Conservation (phyloP, 2,797 vertebrate species). For the Parambassis ranga region DNA sequence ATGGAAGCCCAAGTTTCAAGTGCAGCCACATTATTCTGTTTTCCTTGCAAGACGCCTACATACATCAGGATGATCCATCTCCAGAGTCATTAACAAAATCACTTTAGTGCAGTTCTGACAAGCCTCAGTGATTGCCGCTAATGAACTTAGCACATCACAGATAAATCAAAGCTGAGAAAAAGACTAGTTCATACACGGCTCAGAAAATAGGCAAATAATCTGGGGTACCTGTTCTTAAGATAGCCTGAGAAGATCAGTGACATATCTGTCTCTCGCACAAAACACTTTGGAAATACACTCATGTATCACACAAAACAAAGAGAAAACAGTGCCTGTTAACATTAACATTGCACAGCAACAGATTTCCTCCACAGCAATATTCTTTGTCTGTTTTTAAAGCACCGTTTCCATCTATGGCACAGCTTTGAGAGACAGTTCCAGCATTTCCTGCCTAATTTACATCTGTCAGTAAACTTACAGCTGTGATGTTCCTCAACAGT, state of each 20-base stretch:
- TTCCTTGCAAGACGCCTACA: conserved; percentile 69
- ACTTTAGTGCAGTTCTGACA: conserved; percentile 77
- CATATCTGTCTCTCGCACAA: neutral
- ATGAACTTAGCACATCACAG: conserved; percentile 79
- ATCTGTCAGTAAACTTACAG: conserved; percentile 58
- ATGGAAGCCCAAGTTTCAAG: conserved; percentile 50
- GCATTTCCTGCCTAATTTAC: conserved; percentile 57
- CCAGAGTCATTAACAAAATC: conserved; percentile 79
- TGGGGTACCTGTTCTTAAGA: conserved; percentile 21
- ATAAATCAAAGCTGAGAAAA: conserved; percentile 75
- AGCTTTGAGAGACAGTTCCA: conserved; percentile 16
- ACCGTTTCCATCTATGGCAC: neutral
- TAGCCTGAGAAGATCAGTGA: conserved; percentile 16
- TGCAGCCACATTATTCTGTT: conserved; percentile 69
- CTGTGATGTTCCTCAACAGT: conserved; percentile 48
- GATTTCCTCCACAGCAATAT: neutral
- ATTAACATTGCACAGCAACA: neutral
- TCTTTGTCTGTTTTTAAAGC: conserved; percentile 10
- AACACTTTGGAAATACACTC: conserved; percentile 5
- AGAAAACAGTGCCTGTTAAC: neutral
- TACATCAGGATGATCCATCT: conserved; percentile 80
- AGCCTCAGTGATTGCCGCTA: conserved; percentile 80
- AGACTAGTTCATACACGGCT: conserved; percentile 44
- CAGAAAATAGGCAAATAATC: conserved; percentile 54
- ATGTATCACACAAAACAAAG: conserved; percentile 5